Conservation (phyloP, 2,888 invertebrate genomes). For the Ornithoptera priamus region DNA sequence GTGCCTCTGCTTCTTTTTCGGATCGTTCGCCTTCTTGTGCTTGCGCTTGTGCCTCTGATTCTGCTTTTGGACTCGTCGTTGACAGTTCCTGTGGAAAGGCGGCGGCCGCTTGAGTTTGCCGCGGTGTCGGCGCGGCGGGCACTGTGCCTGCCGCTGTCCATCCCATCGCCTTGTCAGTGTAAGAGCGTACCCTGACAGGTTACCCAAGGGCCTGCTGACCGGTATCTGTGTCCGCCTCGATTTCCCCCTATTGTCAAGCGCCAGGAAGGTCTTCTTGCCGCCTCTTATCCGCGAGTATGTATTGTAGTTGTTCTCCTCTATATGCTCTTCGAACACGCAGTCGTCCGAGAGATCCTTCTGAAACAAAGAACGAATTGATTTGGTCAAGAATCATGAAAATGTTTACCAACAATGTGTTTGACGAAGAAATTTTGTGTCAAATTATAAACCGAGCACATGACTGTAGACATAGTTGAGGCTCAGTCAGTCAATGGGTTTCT, state of each 20-base stretch:
- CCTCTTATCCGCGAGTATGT: slow-evolving; percentile 87
- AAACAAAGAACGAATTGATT: slow-evolving; percentile 71
- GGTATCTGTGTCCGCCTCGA: slow-evolving; percentile 87
- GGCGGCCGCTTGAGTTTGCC: slow-evolving; percentile 70
- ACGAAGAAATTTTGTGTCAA: no score
- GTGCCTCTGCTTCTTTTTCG: slow-evolving; percentile 76
- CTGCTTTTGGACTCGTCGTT: slow-evolving; percentile 72
- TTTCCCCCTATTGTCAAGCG: slow-evolving; percentile 86
- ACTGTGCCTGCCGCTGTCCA: slow-evolving; percentile 58
- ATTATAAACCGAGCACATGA: no score
- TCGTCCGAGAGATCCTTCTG: slow-evolving; percentile 92
- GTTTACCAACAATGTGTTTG: no score
- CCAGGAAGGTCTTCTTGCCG: slow-evolving; percentile 86
- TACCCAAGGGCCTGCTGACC: slow-evolving; percentile 83
- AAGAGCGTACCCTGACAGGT: slow-evolving; percentile 86
- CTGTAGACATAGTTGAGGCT: no score
- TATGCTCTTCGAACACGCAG: slow-evolving; percentile 92
- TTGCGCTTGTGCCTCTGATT: slow-evolving; percentile 70
- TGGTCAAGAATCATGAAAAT: slow-evolving; percentile 37
- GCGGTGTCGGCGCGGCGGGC: slow-evolving; percentile 65
- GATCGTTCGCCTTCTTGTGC: slow-evolving; percentile 73
- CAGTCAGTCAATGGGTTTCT: no score
- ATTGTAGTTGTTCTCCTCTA: slow-evolving; percentile 92
- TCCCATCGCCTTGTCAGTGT: slow-evolving; percentile 74
- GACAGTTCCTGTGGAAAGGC: slow-evolving; percentile 69